Base-by-base conservation (phyloP, 1,140 invertebrate species). In the Epicauta chinensis region DNA sequence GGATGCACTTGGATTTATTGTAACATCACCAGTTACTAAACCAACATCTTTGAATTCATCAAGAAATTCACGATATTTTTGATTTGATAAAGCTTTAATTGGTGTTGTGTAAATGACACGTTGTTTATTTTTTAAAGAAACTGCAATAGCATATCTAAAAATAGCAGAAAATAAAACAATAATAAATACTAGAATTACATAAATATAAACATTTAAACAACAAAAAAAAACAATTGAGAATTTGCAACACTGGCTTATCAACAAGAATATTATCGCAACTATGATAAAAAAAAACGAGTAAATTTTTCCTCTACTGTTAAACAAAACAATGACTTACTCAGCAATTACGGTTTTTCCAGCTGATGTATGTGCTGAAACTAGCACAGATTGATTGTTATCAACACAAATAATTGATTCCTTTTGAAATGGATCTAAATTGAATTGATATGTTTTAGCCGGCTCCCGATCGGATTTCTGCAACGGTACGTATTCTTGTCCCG, bases 291-390 rank as follows among this genome's bases (percentile, higher is more conserved):
- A n/a, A n/a, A n/a, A n/a, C n/a, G n/a, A n/a, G n/a, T n/a, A n/a
- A n/a, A n/a, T n/a, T n/a, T n/a, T n/a, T n/a, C n/a, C n/a, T n/a
- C n/a, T 23, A 4, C 12, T 15, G 38, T 7, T 40, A 16, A 16
- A 13, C 14, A 11, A 11, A n/a, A 30, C 37, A 44, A 35, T 59
- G 65, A 84, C 89, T 81, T 83, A 97, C 88, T 98, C 93, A 29
- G 95, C 97, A 31, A 98, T 93, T 14, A 98, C 97, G 41, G 97
- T 99, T 83, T 99, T 99, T 39, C 97, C 97, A 53, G 97, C 96
- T n/a, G 96, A 99, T 3, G 97, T 99, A 71, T 99, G 97, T 17
- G 97, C 97, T 0, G 96, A 98, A 0, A 99, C 97, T 14, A 99
- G 77, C 7, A 99, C 96, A 14, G 95, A 98, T 65, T 93, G 95